Base-by-base conservation (phyloP, 2,797 vertebrate genomes). In the Poecilia gillii region DNA sequence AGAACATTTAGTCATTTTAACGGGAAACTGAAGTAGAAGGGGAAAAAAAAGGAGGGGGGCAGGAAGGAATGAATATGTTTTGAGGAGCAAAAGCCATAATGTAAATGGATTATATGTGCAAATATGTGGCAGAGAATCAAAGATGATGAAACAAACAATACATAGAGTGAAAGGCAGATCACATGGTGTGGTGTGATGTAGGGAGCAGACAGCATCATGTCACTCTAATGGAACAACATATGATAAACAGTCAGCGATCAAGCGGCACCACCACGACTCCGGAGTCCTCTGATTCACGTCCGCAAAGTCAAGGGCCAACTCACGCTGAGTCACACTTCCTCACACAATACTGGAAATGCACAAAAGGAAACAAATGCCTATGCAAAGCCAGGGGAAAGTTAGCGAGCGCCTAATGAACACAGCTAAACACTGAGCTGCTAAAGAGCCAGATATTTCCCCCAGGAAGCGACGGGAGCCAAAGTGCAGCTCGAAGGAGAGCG, bases 1-100 rank as follows among this genome's bases (percentile, higher is more conserved):
- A 85, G 84, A 92, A 91, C 83, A 89, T 73, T 75, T 71, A 66
- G 59, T 88, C 78, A 75, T 92, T 88, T 89, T 88, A 74, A 46
- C 47, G 13, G 14, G 81, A 88, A 77, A 76, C 28, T 78, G 83
- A 78, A 82, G 91, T 13, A 20, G 82, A 53, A 53, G 23, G 2
- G 0, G 0, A 71, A 90, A 88, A 88, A 75, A 41, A 85, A 76
- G 62, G 79, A 77, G 75, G 79, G 72, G 75, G 73, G 72, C 59
- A 80, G 76, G 76, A 87, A 74, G 72, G 80, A 76, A 85, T 76
- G 71, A 85, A 89, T 76, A 78, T 39, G 70, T 25, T 41, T 3
- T 20, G 20, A 80, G 23, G 75, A 89, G 78, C 80, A 36, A 85
- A 84, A 82, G 4, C 72, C 43, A 81, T 81, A 75, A 78, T 59